Conservation (phyloP, 2,113 vertebrate species). For the Amphiprion ocellaris region DNA sequence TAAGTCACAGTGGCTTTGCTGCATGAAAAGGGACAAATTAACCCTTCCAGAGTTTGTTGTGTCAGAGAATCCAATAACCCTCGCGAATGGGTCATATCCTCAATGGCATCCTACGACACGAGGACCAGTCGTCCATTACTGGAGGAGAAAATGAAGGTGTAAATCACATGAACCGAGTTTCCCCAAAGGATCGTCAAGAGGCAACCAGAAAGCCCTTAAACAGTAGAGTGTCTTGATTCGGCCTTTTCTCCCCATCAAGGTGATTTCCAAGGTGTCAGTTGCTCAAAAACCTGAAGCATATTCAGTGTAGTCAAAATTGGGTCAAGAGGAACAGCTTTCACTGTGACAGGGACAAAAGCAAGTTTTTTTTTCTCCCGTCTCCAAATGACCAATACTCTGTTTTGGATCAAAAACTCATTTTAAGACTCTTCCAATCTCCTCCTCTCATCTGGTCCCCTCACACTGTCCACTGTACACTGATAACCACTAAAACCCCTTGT, state of each 20-base stretch:
- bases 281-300: neutral
- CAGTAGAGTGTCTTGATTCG: conserved; percentile 16
- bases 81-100: conserved; percentile 63
- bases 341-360: neutral
- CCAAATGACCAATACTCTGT: conserved; percentile 43
- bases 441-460: conserved; percentile 35
- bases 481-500: conserved; percentile 11
- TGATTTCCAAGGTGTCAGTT: conserved; percentile 8
- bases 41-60: conserved; percentile 50
- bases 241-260: neutral
- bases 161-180: conserved; percentile 47
- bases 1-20: conserved; percentile 58
- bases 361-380: conserved; percentile 9
- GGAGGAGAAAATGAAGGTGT: conserved; percentile 60
- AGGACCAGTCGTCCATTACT: conserved; percentile 58
- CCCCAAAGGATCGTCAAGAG: conserved; percentile 37
- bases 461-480: conserved; percentile 10
- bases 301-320: neutral
- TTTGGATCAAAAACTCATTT: conserved; percentile 53
- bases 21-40: conserved; percentile 51
- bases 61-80: conserved; percentile 72
- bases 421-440: conserved; percentile 41
- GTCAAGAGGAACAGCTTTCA: neutral
- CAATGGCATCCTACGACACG: conserved; percentile 46
- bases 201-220: conserved; percentile 19